These are phyloP conservation scores for Promerops cafer DNA, from an alignment of 2,113 vertebrate genomes.

Conservation along the genomic window DNA sequence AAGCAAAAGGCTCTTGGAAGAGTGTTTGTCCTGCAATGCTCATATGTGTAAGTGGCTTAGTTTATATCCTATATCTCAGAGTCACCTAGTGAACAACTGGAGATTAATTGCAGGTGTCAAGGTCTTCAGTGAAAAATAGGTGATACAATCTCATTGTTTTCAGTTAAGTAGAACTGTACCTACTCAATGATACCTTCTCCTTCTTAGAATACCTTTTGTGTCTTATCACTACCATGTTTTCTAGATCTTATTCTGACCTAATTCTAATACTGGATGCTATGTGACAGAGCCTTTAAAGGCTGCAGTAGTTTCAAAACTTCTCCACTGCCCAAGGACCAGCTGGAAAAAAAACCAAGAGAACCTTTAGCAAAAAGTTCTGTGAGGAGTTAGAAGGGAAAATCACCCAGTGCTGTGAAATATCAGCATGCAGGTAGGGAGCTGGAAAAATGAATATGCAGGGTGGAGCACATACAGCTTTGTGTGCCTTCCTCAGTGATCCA, in stretches of 20 bases:
- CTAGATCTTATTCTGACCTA: not conserved
- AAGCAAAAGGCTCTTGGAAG: not conserved
- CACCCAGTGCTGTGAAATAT: not conserved
- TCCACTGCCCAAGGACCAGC: not conserved
- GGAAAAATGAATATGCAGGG: not conserved
- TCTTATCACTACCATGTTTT: not conserved
- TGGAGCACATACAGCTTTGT: not conserved
- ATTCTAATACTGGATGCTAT: not conserved
- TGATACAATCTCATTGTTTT: not conserved
- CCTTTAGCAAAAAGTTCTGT: not conserved
- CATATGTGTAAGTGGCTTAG: not conserved
- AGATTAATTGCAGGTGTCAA: not conserved
- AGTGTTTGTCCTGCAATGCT: not conserved
- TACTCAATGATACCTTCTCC: not conserved
- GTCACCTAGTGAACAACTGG: not conserved
- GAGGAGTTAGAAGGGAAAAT: not conserved
- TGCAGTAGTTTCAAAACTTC: not conserved
- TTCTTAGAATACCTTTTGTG: not conserved
- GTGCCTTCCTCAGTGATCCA: not conserved
- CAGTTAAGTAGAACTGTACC: not conserved
- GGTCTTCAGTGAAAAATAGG: not conserved
- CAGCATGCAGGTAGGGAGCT: fast-evolving
- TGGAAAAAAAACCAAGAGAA: not conserved
- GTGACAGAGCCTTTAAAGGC: not conserved
- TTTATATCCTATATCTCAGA: not conserved